Evolutionary conservation across 2,113 vertebrate genomes (phyloP).

Genomic region (Brachirus orientalis): DNA sequence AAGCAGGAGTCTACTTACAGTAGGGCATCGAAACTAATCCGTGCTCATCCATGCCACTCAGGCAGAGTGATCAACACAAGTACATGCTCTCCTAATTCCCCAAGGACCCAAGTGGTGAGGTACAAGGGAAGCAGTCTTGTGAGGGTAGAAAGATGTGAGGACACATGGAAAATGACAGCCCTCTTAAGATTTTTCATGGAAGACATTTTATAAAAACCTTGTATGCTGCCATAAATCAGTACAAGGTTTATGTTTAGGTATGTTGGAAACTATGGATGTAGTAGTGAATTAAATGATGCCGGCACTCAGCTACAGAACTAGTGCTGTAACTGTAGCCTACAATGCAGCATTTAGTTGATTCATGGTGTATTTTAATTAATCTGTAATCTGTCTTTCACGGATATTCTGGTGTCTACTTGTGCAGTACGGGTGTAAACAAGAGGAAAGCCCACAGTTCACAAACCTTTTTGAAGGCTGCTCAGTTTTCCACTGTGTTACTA

Average conservation of each 20-base stretch:
- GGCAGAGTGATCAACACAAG: not conserved
- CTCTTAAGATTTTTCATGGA: not conserved
- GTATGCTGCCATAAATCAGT: not conserved
- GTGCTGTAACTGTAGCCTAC: not conserved
- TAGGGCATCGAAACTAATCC: not conserved
- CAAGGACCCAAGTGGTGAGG: not conserved
- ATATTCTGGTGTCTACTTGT: not conserved
- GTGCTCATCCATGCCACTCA: not conserved
- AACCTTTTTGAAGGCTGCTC: too few relatives aligned
- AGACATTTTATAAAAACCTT: not conserved
- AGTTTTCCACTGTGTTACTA: too few relatives aligned
- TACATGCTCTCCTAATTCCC: not conserved
- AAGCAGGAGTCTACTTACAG: too few relatives aligned
- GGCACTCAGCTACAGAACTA: not conserved
- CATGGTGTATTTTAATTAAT: not conserved
- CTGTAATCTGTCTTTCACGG: not conserved
- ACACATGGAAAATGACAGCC: not conserved
- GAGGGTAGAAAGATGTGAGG: not conserved
- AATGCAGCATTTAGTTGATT: not conserved
- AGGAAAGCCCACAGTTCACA: too few relatives aligned
- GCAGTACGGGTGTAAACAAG: too few relatives aligned
- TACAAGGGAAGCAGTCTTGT: slow-evolving; percentile 5
- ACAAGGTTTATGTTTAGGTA: too few relatives aligned
- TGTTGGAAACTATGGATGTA: too few relatives aligned
- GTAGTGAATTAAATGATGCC: too few relatives aligned